Evolutionary conservation across 2,888 invertebrate genomes (phyloP).

Genomic region (Ophraella communa): DNA sequence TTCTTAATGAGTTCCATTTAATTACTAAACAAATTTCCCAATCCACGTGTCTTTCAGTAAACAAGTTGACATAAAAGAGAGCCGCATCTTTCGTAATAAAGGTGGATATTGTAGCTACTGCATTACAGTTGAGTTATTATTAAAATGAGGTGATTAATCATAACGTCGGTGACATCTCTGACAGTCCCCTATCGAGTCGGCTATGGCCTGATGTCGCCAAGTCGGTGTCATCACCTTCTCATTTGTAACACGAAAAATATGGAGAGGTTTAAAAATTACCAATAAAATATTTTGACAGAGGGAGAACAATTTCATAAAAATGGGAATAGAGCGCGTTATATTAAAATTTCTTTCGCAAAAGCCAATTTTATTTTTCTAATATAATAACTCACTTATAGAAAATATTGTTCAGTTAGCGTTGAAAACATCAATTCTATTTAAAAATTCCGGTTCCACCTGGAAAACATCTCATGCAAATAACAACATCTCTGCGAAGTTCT

Average conservation of each 20-base stretch:
- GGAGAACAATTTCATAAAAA: background rate
- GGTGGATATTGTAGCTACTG: constrained; percentile 58
- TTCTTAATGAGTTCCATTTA: constrained; percentile 46
- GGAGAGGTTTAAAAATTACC: constrained; percentile 29
- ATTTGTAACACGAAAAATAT: constrained; percentile 48
- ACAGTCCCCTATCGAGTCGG: constrained; percentile 50
- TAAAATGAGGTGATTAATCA: constrained; percentile 63
- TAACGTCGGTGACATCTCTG: constrained; percentile 57
- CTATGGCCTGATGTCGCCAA: constrained; percentile 51
- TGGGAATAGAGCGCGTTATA: too few species aligned
- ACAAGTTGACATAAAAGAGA: constrained; percentile 40
- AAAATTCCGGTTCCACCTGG: background rate
- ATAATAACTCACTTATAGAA: too few species aligned
- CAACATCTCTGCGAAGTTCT: constrained; percentile 27
- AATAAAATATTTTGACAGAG: constrained; percentile 16
- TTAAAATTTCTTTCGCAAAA: too few species aligned
- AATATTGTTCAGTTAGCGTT: too few species aligned
- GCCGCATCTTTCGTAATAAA: constrained; percentile 56
- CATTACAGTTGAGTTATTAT: constrained; percentile 60
- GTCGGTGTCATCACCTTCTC: constrained; percentile 56
- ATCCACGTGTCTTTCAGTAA: constrained; percentile 54
- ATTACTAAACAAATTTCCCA: constrained; percentile 52
- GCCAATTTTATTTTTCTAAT: too few species aligned
- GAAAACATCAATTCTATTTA: background rate
- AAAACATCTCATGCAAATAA: constrained; percentile 12